Base-by-base conservation (phyloP, 2,888 invertebrate species). In the Tachystola acroxantha region DNA sequence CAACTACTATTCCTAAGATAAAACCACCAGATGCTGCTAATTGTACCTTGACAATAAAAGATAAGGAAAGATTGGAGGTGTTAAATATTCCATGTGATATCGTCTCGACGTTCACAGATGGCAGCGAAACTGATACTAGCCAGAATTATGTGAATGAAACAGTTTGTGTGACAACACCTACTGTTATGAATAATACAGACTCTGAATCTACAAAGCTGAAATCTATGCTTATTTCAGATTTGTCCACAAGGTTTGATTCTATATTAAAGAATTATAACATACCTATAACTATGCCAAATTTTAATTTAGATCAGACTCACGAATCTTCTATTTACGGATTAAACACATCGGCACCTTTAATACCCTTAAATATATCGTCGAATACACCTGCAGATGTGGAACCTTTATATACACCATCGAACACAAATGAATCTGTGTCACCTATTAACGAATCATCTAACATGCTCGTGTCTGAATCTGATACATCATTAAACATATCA, bases 31-130 rank as follows among this genome's bases (percentile, higher is more conserved):
- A 72, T 13, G 53, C 60, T 39, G 85, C 85, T 9, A 53, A 44
- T 2, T 86, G 85, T 36, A 49, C 57, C 7, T 57, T 86, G 24
- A 77, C 63, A 51, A 61, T 85, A 7, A 72, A 60, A 38, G 78
- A 84, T 47, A 64, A 73, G 16, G 63, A 58, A 6, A 64, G 58
- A 25, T 35, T 57, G 10, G 64, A 80, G 45, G 45, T 52, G 10
- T 45, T 85, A 9, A 80, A 68, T 50, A 69, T 86, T 48, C 85
- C 85, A 1, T 86, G 85, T 49, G 85, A 79, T 60, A 84, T 84
- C 5, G 84, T 86, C 6, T 80, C 85, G 1, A 86, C 85, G 1
- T 86, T 86, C 40, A 72, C 74, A 2, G 63, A 73, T 41, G 73
- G 61, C 2, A 67, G 75, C 42, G 61, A 58, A 11, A 66, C 61